Evolutionary conservation across 1,140 invertebrate genomes (phyloP), one percentile per base, ranked within the genome.

Genomic region (Heterodera schachtii): DNA sequence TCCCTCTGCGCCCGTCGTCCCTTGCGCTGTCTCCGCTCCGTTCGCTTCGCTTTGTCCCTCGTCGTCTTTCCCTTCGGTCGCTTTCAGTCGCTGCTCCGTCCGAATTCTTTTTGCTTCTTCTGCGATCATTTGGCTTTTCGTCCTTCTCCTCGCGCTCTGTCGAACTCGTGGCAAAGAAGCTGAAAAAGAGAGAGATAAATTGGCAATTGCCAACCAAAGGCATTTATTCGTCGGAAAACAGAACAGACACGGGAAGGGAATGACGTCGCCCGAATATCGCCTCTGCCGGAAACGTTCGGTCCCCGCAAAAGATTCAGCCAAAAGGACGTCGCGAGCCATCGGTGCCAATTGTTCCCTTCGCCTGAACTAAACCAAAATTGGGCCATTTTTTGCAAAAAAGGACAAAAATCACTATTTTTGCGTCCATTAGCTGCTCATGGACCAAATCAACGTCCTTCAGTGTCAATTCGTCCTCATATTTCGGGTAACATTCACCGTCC

Each of bases 341-440:
- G 85, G 43, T 44, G 71, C 64, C 7, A 85, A 73, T 19, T 73
- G 52, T 47, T 77, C 73, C 41, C 70, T 41, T 1, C 47, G 46
- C 52, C 85, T 69, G 74, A 76, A 73, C n/a, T 46, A n/a, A 43
- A 67, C 8, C 57, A 60, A 16, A 19, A 60, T 9, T 16, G 11
- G 16, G 19, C 31, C 31, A 31, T 31, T 31, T 31, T 31, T 31
- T 31, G 31, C 31, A 13, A 60, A 60, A 4, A 60, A 60, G 4
- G 19, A 60, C 57, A 60, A 60, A 64, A 8, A 64, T 16, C 16
- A 64, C 83, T 31, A 71, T 79, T 70, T 66, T 75, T 19, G 82
- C 82, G 49, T 84, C 49, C 41, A 86, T 70, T 2, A 84, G 69
- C 60, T 86, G 81, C 19, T 87, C 49, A 41, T 86, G 85, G 9